A percentile compares a stretch with the other conserved stretches of the same genome.
These are phyloP conservation scores for Drosophila gunungcola DNA, from an alignment of 1,140 invertebrate genomes.

Conservation along the genomic window DNA sequence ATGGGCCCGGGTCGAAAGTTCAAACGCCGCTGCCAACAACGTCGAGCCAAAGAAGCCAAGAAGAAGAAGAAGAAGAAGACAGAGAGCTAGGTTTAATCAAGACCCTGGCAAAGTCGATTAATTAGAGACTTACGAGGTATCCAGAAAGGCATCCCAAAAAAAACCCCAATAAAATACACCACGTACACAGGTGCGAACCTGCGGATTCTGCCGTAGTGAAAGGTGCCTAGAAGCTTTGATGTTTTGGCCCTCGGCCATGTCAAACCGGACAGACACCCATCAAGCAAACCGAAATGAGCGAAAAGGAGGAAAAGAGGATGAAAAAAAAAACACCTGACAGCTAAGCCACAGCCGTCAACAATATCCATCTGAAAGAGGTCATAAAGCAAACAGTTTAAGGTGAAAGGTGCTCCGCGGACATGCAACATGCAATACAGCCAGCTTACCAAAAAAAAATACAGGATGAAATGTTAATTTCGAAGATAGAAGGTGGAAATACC, in stretches of 20 bases:
- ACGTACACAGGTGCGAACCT: slow-evolving; percentile 45
- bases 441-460: slow-evolving; percentile 3
- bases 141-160: slow-evolving; percentile 3
- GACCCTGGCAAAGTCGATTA: slow-evolving; percentile 61
- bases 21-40: slow-evolving; percentile 49
- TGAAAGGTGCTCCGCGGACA: slow-evolving; percentile 74
- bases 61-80: slow-evolving; percentile 8
- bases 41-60: background rate
- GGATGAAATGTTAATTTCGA: background rate
- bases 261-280: slow-evolving; percentile 33
- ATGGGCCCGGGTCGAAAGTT: slow-evolving; percentile 73
- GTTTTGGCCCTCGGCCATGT: slow-evolving; percentile 38
- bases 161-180: slow-evolving; percentile 30
- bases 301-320: background rate
- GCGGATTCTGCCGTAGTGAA: slow-evolving; percentile 36
- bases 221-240: slow-evolving; percentile 44
- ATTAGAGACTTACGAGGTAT: slow-evolving; percentile 66
- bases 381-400: slow-evolving; percentile 81
- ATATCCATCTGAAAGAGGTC: slow-evolving; percentile 68
- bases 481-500: slow-evolving; percentile 12
- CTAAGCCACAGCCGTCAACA: slow-evolving; percentile 37
- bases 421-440: slow-evolving; percentile 35
- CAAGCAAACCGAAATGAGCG: slow-evolving; percentile 18
- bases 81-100: slow-evolving; percentile 63
- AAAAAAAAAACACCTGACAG: slow-evolving; percentile 56